phyloP scores from a whole-genome alignment of 2,113 vertebrate species.

The Corythaixoides concolor region DNA sequence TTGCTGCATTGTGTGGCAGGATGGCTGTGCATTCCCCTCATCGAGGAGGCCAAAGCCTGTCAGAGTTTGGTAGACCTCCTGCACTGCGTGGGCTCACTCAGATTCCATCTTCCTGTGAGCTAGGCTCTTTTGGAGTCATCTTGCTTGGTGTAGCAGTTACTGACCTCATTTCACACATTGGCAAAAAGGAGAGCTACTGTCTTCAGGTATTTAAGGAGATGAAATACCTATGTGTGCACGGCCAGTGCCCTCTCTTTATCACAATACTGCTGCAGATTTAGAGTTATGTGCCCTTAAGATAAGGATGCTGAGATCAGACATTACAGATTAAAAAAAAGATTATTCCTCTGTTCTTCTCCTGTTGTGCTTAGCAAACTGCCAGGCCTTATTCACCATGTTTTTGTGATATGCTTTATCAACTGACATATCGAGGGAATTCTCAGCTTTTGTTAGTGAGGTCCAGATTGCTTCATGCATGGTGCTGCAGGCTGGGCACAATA shows the following conservation, averaged over 20 bases:
- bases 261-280: not conserved
- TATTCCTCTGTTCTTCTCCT: not conserved
- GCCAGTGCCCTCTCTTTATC: not conserved
- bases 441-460: not conserved
- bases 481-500: not conserved
- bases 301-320: not conserved
- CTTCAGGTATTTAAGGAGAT: not conserved
- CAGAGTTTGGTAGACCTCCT: not conserved
- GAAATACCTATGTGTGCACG: not conserved
- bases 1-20: not conserved
- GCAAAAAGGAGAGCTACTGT: not conserved
- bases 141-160: not conserved
- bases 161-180: not conserved
- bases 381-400: not conserved
- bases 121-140: not conserved
- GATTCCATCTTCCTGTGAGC: not conserved
- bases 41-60: not conserved
- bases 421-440: not conserved
- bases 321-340: not conserved
- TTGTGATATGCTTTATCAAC: not conserved
- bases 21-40: not conserved
- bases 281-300: not conserved
- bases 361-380: not conserved
- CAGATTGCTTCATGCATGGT: not conserved
- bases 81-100: not conserved